Base-by-base conservation (phyloP, 2,113 vertebrate genomes). In the Pygoscelis adeliae region DNA sequence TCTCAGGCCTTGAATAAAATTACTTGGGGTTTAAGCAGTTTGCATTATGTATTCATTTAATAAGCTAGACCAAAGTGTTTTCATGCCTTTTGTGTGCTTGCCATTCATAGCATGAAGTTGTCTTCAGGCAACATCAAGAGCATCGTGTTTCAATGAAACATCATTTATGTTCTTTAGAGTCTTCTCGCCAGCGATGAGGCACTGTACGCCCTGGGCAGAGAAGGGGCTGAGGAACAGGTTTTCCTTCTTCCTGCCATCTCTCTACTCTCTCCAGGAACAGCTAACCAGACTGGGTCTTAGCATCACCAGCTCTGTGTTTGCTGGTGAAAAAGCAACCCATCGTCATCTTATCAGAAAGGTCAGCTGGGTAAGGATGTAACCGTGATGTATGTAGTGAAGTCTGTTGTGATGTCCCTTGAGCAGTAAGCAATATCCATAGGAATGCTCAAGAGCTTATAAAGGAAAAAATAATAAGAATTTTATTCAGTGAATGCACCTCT, bases 41-140 rank as follows among this genome's bases (percentile, higher is more conserved):
- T 93, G 71, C 84, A 95, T 92, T 91, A 88, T 58, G 61, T n/a
- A 74, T 87, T 87, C 70, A 77, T 77, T 93, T 93, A 87, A 89
- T 85, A 82, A 34, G 73, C 80, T 34, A 91, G 70, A 85, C 73
- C 73, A 77, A 85, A 82, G 87, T 36, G n/a, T 90, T 96, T 85
- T 80, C 62, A 29, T 46, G 84, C 13, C 78, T 89, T 96, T 95
- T 91, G 70, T 94, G 78, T 20, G 87, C 78, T 80, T 83, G 87
- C 84, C 74, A 83, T 89, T 90, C 87, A 70, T 46, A 90, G 87
- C 78, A 88, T 52, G 58, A 90, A 81, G 74, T 32, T 85, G 89
- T 55, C 90, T 77, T 90, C 73, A 69, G 89, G 84, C 81, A 87
- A 80, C 73, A 67, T 70, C 49, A 76, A 89, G 38, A 82, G 74